phyloP scores from a whole-genome alignment of 2,797 vertebrate species.

The Takifugu ocellatus region DNA sequence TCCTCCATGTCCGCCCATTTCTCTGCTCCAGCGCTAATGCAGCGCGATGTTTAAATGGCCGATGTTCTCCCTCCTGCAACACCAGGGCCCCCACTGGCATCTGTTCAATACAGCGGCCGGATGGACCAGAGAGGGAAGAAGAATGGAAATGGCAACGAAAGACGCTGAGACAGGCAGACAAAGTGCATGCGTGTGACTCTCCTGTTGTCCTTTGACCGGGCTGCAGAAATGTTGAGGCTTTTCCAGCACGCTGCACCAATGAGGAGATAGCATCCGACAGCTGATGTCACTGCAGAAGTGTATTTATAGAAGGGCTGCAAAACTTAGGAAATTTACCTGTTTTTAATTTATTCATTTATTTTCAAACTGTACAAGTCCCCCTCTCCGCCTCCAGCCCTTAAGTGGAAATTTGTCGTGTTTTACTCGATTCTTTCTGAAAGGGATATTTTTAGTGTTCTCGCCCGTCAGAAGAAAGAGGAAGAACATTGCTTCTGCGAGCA shows the following conservation, averaged over 20 bases:
- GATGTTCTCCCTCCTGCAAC: neutral
- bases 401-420: slow-evolving; percentile 8
- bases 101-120: neutral
- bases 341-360: too few species aligned
- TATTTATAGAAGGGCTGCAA: too few species aligned
- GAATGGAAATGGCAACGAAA: neutral
- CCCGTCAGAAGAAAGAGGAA: slow-evolving; percentile 16
- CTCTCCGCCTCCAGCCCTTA: neutral
- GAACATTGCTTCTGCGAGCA: slow-evolving; percentile 1
- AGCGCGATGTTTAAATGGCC: neutral
- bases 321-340: too few species aligned
- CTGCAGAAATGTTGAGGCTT: slow-evolving; percentile 16
- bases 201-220: slow-evolving; percentile 28
- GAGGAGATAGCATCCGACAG: slow-evolving; percentile 31
- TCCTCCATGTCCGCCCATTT: neutral
- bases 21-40: neutral
- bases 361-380: too few species aligned
- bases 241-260: slow-evolving; percentile 39
- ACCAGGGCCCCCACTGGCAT: neutral
- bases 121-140: neutral
- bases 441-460: slow-evolving; percentile 37
- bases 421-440: slow-evolving; percentile 22
- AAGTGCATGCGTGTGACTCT: neutral
- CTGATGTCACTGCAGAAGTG: too few species aligned
- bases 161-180: neutral